phyloP scores from a whole-genome alignment of 2,888 invertebrate genomes.

The Sialis lutaria region DNA sequence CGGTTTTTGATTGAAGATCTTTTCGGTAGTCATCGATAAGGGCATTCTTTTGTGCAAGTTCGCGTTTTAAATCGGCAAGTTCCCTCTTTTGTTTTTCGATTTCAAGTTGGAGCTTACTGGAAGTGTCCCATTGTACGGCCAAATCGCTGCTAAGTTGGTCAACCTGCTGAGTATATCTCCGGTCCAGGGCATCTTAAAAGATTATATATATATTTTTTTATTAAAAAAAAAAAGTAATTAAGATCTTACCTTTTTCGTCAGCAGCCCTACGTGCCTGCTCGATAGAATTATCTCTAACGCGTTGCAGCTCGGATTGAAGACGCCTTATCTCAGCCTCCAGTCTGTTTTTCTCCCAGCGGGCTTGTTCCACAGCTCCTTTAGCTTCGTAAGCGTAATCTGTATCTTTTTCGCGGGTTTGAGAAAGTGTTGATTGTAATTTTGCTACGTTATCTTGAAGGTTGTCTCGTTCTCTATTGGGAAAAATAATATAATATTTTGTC shows the following conservation, averaged over 20 bases:
- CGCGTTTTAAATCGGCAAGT: conserved; percentile 58
- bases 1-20: conserved; percentile 59
- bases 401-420: conserved; percentile 43
- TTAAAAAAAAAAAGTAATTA: not conserved
- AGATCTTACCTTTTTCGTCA: conserved; percentile 44
- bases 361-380: conserved; percentile 51
- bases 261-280: conserved; percentile 31
- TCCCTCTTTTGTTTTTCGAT: conserved; percentile 62
- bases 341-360: conserved; percentile 59
- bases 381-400: conserved; percentile 42
- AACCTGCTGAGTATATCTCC: conserved; percentile 51
- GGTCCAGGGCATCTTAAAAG: conserved; percentile 35
- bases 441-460: conserved; percentile 48
- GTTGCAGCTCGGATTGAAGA: conserved; percentile 57
- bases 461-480: conserved; percentile 39
- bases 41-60: conserved; percentile 53
- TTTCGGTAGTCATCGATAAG: conserved; percentile 64
- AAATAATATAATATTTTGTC: not conserved
- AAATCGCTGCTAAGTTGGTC: conserved; percentile 66
- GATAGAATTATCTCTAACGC: conserved; percentile 15
- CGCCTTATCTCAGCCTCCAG: conserved; percentile 59
- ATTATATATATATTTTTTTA: not conserved
- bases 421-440: conserved; percentile 45
- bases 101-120: conserved; percentile 58
- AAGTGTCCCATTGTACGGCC: conserved; percentile 64